Evolutionary conservation across 53 echinoderm and acorn worm genomes (phyloP), one percentile per base, ranked within the genome.

Genomic region (Paracentrotus lividus): DNA sequence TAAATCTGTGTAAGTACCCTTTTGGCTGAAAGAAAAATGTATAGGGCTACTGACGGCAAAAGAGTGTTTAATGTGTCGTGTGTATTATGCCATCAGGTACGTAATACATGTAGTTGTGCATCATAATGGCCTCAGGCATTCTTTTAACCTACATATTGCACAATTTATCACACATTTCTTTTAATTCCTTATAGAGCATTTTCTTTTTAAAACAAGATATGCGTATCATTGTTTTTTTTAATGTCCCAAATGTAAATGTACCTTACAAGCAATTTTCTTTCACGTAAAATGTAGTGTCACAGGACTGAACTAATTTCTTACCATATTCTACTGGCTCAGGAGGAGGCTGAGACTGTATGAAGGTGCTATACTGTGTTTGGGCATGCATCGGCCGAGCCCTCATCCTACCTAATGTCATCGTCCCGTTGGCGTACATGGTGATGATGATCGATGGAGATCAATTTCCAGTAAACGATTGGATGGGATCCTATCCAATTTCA

Each of bases 401-500:
- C 56, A 86, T 55, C 56, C 86, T 52, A 20, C 86, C 86, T 5
- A 86, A 36, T 12, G 86, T 86, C 86, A 86, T 86, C 14, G 86
- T 86, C 1, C 86, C 86, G 21, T 86, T 56, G 20, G 34, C 57
- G 21, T 86, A 86, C 86, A 86, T 86, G 86, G 38, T 23, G 81
- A 47, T 81, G 81, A 47, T 81, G 81, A 81, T 81, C 81, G 33
- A 81, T 81, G 16, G 47, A 45, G 45, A 45, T 81, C 81, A 81
- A 81, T 44, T 47, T 14, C 24, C 27, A 9, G 76, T 76, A 76
- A 76, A 76, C 76, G 76, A 76, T 76, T 76, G 76, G 42, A 76
- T 76, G 76, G 76, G 76, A 18, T 64, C 76, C 76, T 76, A 81
- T 47, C 47, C 81, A 81, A 81, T 81, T 44, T 81, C 81, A 81